These are phyloP conservation scores for Pionites leucogaster DNA, from an alignment of 2,113 vertebrate genomes.

Conservation along the genomic window DNA sequence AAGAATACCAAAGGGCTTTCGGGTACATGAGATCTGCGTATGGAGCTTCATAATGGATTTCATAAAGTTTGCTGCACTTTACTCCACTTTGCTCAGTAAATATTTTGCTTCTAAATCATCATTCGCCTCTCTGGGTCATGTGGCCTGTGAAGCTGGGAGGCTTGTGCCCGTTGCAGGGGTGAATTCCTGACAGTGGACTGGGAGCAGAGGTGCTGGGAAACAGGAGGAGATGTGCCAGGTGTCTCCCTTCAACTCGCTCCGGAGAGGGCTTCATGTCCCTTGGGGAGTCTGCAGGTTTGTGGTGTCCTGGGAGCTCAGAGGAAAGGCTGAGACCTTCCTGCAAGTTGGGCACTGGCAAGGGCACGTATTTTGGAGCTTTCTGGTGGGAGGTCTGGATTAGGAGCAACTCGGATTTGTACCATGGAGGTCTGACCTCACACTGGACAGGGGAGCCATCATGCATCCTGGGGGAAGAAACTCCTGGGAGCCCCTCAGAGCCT, in stretches of 20 bases:
- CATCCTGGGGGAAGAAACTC: background rate
- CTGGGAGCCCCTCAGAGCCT: background rate
- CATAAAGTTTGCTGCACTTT: slow-evolving; percentile 2
- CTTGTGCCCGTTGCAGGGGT: fast-evolving
- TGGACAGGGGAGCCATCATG: fast-evolving
- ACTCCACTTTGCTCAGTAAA: background rate
- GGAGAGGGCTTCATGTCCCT: background rate
- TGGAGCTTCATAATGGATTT: background rate
- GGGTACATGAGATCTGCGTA: background rate
- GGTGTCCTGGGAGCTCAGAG: background rate
- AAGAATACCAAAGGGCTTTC: background rate
- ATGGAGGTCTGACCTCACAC: background rate
- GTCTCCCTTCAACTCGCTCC: fast-evolving
- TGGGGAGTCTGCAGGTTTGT: background rate
- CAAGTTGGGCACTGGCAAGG: background rate
- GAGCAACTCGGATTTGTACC: background rate
- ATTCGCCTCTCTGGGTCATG: background rate
- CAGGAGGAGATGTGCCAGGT: background rate
- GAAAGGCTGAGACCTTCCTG: background rate
- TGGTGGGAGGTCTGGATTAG: background rate
- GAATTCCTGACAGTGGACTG: background rate
- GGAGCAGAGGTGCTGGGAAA: background rate
- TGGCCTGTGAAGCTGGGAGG: background rate
- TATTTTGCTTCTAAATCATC: slow-evolving; percentile 7
- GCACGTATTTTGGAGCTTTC: background rate